Conservation (phyloP, 2,113 vertebrate species). For the Lepisosteus oculatus region DNA sequence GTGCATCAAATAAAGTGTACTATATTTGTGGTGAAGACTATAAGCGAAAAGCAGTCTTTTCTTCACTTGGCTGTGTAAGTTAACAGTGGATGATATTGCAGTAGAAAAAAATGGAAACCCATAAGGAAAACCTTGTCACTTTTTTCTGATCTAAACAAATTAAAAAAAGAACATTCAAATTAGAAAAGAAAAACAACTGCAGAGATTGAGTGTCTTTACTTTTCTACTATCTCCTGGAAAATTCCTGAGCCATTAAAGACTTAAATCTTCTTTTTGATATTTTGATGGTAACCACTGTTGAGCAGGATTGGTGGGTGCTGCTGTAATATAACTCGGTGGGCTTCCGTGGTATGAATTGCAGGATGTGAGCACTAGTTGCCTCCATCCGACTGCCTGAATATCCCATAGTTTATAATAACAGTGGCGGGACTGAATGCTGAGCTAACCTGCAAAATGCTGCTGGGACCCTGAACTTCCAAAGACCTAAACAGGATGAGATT, state of each 20-base stretch:
- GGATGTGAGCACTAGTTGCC: conserved; percentile 59
- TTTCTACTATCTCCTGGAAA: too few species aligned
- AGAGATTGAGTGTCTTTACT: too few species aligned
- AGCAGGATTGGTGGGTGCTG: conserved; percentile 11
- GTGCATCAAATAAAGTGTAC: too few species aligned
- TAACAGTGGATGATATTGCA: too few species aligned
- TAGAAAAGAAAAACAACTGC: too few species aligned
- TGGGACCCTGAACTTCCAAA: conserved; percentile 23
- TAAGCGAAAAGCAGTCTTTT: too few species aligned
- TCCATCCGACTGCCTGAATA: conserved; percentile 40
- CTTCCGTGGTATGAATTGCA: conserved; percentile 60
- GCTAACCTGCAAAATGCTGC: conserved; percentile 6
- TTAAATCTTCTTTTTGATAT: conserved; percentile 8
- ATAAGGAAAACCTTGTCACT: too few species aligned
- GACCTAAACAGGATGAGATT: conserved; percentile 23
- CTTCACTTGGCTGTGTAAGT: too few species aligned
- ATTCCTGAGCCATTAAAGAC: not conserved
- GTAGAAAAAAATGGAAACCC: too few species aligned
- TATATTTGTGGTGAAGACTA: too few species aligned
- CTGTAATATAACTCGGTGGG: conserved; percentile 27
- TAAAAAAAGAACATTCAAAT: too few species aligned
- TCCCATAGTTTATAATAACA: conserved; percentile 49
- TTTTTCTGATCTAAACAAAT: too few species aligned
- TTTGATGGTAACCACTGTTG: not conserved
- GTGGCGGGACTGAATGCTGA: conserved; percentile 2